These are phyloP conservation scores for Tapera naevia DNA, from an alignment of 2,797 vertebrate species.

Conservation along the genomic window DNA sequence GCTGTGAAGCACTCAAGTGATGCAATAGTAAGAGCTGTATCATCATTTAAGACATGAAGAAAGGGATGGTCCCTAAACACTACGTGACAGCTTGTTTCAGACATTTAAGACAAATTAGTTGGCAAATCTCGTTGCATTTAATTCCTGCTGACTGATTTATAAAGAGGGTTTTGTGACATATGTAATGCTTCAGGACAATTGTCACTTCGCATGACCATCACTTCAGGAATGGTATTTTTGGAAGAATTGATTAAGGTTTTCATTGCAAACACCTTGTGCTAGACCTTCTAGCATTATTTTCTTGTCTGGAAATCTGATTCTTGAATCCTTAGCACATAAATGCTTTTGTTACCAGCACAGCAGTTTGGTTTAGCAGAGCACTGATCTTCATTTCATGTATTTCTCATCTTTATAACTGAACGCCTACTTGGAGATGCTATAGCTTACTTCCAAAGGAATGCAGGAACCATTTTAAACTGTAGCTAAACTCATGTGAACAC, in stretches of 20 bases:
- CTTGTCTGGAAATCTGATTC: background rate
- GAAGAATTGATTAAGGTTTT: background rate
- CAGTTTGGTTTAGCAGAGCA: background rate
- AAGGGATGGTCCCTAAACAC: background rate
- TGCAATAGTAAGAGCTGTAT: background rate
- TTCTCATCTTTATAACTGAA: background rate
- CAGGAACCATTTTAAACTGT: background rate
- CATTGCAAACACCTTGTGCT: background rate
- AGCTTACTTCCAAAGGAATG: background rate
- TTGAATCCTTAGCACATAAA: background rate
- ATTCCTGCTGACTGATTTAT: background rate
- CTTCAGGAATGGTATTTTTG: background rate
- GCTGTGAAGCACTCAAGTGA: background rate
- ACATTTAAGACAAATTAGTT: background rate
- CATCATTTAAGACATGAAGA: background rate
- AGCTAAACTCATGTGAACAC: background rate
- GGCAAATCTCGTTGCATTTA: background rate
- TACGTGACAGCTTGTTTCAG: background rate
- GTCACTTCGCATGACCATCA: background rate
- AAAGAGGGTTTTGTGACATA: background rate
- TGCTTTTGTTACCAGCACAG: background rate
- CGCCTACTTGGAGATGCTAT: background rate
- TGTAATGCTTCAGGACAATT: background rate
- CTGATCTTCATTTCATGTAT: background rate
- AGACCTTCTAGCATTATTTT: background rate